Evolutionary conservation across 2,797 vertebrate species (phyloP).

Genomic region (Phrynocephalus vlangalii): DNA sequence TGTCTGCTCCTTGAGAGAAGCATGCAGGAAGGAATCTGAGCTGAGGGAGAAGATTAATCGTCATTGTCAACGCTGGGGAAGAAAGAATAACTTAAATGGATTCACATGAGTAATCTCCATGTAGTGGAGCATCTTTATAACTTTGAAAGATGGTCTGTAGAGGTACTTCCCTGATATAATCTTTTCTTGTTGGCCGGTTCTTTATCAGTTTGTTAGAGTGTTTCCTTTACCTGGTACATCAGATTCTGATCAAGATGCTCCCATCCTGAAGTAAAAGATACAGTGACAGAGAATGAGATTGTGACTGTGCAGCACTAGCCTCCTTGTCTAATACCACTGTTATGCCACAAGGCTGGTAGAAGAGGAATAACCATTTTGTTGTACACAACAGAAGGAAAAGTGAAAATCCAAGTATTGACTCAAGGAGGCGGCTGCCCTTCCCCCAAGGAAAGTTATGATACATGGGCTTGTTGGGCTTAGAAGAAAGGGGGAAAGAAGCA

Average conservation of each 20-base stretch:
- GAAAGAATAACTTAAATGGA: constrained; percentile 68
- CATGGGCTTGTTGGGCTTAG: no score
- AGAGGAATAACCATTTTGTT: not conserved
- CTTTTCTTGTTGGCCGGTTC: constrained; percentile 53
- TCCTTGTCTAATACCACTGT: not conserved
- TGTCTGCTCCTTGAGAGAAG: constrained; percentile 49
- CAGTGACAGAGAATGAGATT: accelerated
- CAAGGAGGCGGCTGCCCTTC: no score
- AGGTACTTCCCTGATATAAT: constrained; percentile 58
- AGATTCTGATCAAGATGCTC: not conserved
- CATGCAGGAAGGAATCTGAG: constrained; percentile 51
- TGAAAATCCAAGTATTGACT: not conserved
- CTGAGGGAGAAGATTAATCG: constrained; percentile 71
- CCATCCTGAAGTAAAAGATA: accelerated
- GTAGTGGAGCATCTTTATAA: constrained; percentile 64
- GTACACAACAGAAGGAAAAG: not conserved
- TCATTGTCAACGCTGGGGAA: constrained; percentile 69
- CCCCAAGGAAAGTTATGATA: no score
- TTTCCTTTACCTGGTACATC: not conserved
- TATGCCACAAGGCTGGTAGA: not conserved
- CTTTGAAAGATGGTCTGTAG: constrained; percentile 67
- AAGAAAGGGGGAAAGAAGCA: no score
- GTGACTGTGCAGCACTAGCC: not conserved
- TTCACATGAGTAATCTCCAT: constrained; percentile 67
- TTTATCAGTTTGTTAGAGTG: constrained; percentile 36